A percentile compares a stretch with the other conserved stretches of the same genome.
Evolutionary conservation across 2,797 vertebrate species (phyloP).

Genomic region (Pantherophis vulpinus): DNA sequence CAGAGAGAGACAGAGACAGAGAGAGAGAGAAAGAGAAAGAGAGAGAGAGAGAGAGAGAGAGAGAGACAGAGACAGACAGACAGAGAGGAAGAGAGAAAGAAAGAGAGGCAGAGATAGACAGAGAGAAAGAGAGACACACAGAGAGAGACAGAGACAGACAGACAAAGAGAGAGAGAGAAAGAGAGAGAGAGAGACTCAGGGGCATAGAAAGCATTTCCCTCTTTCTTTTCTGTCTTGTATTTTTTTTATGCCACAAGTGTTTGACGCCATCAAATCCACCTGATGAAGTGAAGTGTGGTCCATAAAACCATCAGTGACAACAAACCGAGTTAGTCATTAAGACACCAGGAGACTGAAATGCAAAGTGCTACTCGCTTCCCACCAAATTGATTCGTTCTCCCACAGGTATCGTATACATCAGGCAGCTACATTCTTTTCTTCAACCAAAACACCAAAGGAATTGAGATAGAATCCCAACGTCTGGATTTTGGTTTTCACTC

Average conservation of each 20-base stretch:
- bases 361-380: not conserved
- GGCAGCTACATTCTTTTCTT: not conserved
- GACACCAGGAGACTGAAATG: not conserved
- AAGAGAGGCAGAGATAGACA: too few species aligned
- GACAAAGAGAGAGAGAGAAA: too few species aligned
- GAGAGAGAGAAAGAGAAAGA: fast-evolving
- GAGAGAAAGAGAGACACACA: too few species aligned
- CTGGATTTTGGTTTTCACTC: not conserved
- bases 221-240: not conserved
- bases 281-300: not conserved
- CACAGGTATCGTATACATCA: not conserved
- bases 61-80: too few species aligned
- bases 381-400: not conserved
- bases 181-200: not conserved
- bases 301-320: not conserved
- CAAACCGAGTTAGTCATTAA: not conserved
- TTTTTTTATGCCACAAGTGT: not conserved
- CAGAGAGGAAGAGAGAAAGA: too few species aligned
- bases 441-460: not conserved
- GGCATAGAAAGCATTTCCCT: not conserved
- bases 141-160: too few species aligned
- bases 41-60: fast-evolving
- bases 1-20: too few species aligned
- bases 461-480: not conserved
- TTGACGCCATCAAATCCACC: not conserved